Evolutionary conservation across 2,113 vertebrate genomes (phyloP).

Genomic region (Pollimyrus isidori): DNA sequence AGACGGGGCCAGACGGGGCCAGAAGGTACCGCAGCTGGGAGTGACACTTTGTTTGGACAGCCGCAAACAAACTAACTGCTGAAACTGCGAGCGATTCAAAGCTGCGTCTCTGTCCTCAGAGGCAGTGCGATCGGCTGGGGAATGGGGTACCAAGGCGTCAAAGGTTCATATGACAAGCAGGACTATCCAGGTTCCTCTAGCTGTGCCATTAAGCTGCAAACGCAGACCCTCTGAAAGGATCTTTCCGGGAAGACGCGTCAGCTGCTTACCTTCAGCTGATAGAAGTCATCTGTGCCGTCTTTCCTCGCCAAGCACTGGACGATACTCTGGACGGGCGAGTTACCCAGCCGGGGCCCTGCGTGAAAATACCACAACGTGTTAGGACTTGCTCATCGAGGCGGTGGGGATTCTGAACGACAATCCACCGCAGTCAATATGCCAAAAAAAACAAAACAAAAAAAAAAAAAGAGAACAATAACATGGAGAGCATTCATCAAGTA

Average conservation of each 20-base stretch:
- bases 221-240: not conserved
- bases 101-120: not conserved
- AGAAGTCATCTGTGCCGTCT: conserved; percentile 96
- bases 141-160: conserved; percentile 35
- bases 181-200: conserved; percentile 11
- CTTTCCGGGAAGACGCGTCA: not conserved
- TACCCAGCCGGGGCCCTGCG: conserved; percentile 90
- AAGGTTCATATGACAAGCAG: conserved; percentile 35
- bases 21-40: not conserved
- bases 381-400: conserved; percentile 31
- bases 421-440: not conserved
- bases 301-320: conserved; percentile 97
- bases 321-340: conserved; percentile 96
- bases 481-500: not conserved
- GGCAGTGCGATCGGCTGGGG: not conserved
- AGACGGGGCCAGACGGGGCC: not conserved
- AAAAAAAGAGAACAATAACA: not conserved
- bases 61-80: not conserved
- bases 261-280: conserved; percentile 87
- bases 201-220: not conserved
- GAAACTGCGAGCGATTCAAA: not conserved
- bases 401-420: not conserved
- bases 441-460: not conserved
- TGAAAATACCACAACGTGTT: conserved; percentile 24
- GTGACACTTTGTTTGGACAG: not conserved